Evolutionary conservation across 2,797 vertebrate species (phyloP).

Genomic region (Bradypus variegatus): DNA sequence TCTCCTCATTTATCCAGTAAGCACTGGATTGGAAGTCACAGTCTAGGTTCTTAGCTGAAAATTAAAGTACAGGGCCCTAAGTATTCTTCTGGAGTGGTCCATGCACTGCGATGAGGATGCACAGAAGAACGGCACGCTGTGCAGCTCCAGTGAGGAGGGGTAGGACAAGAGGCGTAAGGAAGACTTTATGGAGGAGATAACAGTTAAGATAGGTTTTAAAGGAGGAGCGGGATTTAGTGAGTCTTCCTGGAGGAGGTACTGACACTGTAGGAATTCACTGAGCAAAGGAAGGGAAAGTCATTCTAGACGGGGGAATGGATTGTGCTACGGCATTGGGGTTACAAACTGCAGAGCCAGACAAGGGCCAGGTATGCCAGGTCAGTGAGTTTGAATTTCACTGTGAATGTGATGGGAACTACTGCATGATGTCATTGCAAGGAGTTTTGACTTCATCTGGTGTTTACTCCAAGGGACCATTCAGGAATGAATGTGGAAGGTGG

Average conservation of each 20-base stretch:
- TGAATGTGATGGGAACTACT: not conserved
- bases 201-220: not conserved
- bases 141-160: not conserved
- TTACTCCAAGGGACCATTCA: not conserved
- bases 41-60: not conserved
- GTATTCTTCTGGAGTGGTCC: not conserved
- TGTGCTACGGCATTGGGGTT: rapidly evolving
- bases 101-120: no score
- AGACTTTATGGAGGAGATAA: not conserved
- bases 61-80: not conserved
- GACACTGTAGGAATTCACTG: not conserved
- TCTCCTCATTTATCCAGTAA: not conserved
- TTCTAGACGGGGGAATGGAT: not conserved
- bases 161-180: rapidly evolving
- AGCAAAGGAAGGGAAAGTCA: not conserved
- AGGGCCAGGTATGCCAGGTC: rapidly evolving
- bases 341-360: not conserved
- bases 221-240: not conserved
- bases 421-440: not conserved
- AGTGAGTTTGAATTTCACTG: no score
- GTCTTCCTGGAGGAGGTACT: not conserved
- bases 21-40: not conserved
- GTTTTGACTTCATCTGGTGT: not conserved
- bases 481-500: not conserved
- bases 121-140: not conserved